Conservation (phyloP, 1,140 invertebrate species). For the Lineus longissimus region DNA sequence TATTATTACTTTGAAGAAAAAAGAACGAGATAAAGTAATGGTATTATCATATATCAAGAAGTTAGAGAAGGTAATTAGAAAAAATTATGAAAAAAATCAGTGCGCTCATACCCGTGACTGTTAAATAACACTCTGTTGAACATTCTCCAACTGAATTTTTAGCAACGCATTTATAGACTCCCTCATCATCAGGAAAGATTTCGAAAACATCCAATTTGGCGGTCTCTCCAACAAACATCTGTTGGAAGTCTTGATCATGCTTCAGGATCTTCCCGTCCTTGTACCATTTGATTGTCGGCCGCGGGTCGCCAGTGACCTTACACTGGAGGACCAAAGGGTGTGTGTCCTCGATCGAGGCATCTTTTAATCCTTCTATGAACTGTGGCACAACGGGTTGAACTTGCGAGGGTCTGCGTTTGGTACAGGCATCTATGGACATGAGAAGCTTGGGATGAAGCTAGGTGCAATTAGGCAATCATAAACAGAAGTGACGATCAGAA, state of each 20-base stretch:
- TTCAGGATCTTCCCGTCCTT: conserved; percentile 4
- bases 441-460: no score
- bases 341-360: background rate
- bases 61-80: no score
- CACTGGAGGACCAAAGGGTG: conserved; percentile 1
- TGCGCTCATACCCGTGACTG: background rate
- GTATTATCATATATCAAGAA: no score
- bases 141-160: conserved; percentile 10
- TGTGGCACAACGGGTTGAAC: background rate
- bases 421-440: no score
- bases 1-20: no score
- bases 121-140: background rate
- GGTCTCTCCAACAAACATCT: background rate
- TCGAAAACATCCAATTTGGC: conserved; percentile 6
- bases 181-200: conserved; percentile 5
- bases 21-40: no score
- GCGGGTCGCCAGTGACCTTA: background rate
- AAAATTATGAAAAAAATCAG: no score
- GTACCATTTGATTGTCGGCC: conserved; percentile 7
- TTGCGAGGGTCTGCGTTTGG: no score
- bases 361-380: conserved; percentile 3
- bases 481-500: no score
- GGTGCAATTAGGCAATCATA: no score
- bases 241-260: background rate
- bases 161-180: conserved; percentile 3